phyloP scores from a whole-genome alignment of 2,888 invertebrate species.

The Drosophila macrospina region DNA sequence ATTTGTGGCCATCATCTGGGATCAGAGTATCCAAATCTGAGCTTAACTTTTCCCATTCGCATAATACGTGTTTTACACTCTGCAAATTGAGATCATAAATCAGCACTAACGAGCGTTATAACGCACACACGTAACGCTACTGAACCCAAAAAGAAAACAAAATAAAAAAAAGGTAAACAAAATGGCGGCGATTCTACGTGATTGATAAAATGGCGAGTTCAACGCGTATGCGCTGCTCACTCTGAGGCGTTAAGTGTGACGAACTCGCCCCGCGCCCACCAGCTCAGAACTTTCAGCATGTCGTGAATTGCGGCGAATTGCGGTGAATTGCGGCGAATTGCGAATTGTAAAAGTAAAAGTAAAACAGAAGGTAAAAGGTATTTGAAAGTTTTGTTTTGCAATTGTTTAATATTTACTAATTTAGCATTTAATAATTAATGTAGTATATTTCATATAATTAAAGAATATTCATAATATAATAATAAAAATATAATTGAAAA shows the following conservation, averaged over 20 bases:
- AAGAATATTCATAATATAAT: no score
- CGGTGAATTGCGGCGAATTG: no score
- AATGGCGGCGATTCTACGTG: slow-evolving; percentile 73
- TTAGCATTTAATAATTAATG: no score
- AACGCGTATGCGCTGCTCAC: slow-evolving; percentile 19
- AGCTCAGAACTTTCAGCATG: neutral
- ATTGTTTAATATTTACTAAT: no score
- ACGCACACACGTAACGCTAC: slow-evolving; percentile 47
- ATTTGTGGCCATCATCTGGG: slow-evolving; percentile 68
- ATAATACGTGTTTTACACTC: slow-evolving; percentile 56
- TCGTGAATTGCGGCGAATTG: neutral
- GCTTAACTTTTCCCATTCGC: slow-evolving; percentile 38
- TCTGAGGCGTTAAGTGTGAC: slow-evolving; percentile 24
- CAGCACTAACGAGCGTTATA: slow-evolving; percentile 58
- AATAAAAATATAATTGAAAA: neutral
- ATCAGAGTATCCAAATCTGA: slow-evolving; percentile 51
- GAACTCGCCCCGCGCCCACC: slow-evolving; percentile 26
- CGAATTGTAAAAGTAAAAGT: no score
- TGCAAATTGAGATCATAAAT: slow-evolving; percentile 69
- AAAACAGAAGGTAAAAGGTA: slow-evolving; percentile 6
- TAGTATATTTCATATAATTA: neutral
- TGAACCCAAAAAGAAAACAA: slow-evolving; percentile 27
- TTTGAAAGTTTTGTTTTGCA: slow-evolving; percentile 12
- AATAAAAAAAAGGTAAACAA: slow-evolving; percentile 24
- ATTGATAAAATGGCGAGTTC: slow-evolving; percentile 72